These are phyloP conservation scores for Apotomis betuletana DNA, from an alignment of 2,888 invertebrate genomes.

Conservation along the genomic window DNA sequence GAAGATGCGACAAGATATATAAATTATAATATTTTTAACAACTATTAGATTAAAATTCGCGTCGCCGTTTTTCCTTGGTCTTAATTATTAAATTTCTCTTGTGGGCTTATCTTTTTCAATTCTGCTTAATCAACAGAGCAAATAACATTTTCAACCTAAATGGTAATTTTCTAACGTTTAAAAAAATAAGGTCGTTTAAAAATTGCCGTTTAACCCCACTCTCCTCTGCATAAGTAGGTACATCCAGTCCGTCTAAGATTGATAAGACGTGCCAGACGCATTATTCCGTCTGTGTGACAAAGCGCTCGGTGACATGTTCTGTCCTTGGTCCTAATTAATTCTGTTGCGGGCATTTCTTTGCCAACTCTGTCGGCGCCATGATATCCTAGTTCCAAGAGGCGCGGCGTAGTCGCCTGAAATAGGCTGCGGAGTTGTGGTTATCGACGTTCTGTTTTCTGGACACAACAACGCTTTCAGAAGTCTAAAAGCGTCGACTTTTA, in stretches of 20 bases:
- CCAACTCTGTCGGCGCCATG: slow-evolving; percentile 64
- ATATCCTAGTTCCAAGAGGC: slow-evolving; percentile 46
- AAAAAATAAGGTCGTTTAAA: too few relatives aligned
- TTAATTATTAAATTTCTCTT: too few relatives aligned
- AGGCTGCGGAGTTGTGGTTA: neutral
- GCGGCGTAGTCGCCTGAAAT: slow-evolving; percentile 1
- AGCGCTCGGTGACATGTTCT: neutral
- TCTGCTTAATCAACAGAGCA: too few relatives aligned
- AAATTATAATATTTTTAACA: too few relatives aligned
- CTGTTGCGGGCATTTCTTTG: slow-evolving; percentile 57
- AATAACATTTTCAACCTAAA: too few relatives aligned
- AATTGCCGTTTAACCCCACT: too few relatives aligned
- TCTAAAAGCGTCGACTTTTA: neutral
- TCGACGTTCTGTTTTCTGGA: slow-evolving; percentile 13
- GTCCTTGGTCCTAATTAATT: slow-evolving; percentile 54
- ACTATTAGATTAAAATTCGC: too few relatives aligned
- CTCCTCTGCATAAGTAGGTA: too few relatives aligned
- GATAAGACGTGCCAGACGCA: slow-evolving; percentile 24
- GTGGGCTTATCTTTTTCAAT: too few relatives aligned
- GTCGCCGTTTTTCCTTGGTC: too few relatives aligned
- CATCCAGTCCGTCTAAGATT: neutral
- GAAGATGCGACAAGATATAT: too few relatives aligned
- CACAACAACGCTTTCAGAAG: neutral
- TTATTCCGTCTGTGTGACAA: slow-evolving; percentile 23
- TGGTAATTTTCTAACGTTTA: too few relatives aligned